Conservation (phyloP, 2,797 vertebrate genomes). For the Schizothorax lantsangensis region DNA sequence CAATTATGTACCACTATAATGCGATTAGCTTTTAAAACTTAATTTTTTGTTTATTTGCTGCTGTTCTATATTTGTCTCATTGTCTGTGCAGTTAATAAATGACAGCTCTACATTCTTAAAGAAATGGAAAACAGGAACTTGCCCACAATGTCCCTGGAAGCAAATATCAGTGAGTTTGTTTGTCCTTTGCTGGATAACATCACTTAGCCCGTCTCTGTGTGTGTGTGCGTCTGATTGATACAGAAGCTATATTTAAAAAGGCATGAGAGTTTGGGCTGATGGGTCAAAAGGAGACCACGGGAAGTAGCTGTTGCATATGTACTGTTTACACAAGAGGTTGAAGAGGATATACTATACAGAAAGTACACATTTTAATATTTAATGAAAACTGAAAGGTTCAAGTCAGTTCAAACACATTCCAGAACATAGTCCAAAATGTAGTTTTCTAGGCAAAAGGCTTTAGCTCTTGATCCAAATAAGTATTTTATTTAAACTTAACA, state of each 20-base stretch:
- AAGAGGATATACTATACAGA: background rate
- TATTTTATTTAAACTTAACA: background rate
- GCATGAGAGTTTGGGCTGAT: constrained; percentile 16
- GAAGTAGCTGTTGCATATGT: background rate
- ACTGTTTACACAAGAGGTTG: background rate
- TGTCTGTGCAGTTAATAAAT: constrained; percentile 1
- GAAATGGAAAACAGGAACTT: constrained; percentile 26
- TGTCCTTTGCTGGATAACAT: constrained; percentile 23
- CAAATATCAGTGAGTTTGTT: constrained; percentile 24
- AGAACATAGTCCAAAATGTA: background rate
- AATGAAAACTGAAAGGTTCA: background rate
- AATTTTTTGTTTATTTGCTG: background rate
- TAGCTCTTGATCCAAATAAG: background rate
- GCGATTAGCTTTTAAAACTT: background rate
- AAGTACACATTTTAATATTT: background rate
- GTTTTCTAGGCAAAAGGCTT: background rate
- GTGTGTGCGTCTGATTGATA: background rate
- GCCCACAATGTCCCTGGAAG: constrained; percentile 15
- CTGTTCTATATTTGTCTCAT: background rate
- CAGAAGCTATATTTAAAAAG: background rate
- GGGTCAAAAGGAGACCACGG: background rate
- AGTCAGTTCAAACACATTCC: constrained; percentile 3
- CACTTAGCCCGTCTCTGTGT: background rate
- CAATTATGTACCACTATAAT: background rate
- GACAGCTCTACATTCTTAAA: background rate